Evolutionary conservation across 1,140 invertebrate species (phyloP).

Genomic region (Papilio aristodemus): DNA sequence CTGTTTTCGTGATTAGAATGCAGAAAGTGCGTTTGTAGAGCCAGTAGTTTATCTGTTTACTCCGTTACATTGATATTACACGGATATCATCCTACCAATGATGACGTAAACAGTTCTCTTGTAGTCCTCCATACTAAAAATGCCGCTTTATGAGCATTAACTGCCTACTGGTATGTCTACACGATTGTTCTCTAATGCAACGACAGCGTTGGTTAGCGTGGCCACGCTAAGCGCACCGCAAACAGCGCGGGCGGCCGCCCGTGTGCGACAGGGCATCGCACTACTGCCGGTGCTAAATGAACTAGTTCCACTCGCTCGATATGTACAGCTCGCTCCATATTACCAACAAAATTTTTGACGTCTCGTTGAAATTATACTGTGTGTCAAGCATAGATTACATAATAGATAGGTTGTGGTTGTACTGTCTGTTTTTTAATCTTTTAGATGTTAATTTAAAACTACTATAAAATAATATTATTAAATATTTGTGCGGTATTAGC

Average conservation of each 20-base stretch:
- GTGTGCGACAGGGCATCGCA: slow-evolving; percentile 63
- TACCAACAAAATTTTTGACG: not conserved
- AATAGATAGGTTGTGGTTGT: not conserved
- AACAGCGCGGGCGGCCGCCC: slow-evolving; percentile 68
- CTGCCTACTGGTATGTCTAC: slow-evolving; percentile 38
- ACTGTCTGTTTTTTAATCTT: slow-evolving; percentile 7
- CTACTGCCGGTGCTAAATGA: slow-evolving; percentile 62
- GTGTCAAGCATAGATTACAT: not conserved
- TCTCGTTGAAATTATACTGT: not conserved
- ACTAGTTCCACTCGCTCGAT: slow-evolving; percentile 56
- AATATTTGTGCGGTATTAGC: too few relatives aligned
- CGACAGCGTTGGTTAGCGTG: slow-evolving; percentile 63
- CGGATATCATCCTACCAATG: too few relatives aligned
- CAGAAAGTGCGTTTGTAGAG: too few relatives aligned
- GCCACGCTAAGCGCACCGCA: slow-evolving; percentile 65
- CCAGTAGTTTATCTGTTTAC: too few relatives aligned
- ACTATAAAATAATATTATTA: too few relatives aligned
- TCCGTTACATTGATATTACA: too few relatives aligned
- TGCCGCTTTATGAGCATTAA: not conserved
- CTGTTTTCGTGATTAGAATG: too few relatives aligned
- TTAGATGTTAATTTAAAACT: too few relatives aligned
- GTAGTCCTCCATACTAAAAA: not conserved
- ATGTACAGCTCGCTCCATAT: slow-evolving; percentile 1
- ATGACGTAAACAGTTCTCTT: too few relatives aligned
- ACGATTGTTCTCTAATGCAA: slow-evolving; percentile 46